Percentiles rank a stretch among this genome's conserved stretches.
These are phyloP conservation scores for Disparrhopalites patrizii DNA, from an alignment of 2,888 invertebrate species.

Conservation along the genomic window DNA sequence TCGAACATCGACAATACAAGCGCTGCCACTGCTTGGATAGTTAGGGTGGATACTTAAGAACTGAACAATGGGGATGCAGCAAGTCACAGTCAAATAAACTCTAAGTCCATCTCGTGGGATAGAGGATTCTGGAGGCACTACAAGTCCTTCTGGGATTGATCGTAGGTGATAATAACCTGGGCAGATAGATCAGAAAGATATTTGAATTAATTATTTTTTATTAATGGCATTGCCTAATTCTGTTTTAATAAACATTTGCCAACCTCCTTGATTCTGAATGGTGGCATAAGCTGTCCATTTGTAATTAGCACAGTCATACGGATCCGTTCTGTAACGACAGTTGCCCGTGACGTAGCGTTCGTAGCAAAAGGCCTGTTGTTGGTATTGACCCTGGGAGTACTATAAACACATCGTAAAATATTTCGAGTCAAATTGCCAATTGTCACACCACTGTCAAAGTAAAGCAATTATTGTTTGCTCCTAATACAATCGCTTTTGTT, in stretches of 20 bases:
- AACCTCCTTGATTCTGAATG: conserved; percentile 37
- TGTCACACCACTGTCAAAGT: too few relatives aligned
- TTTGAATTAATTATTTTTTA: too few relatives aligned
- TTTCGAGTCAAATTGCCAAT: too few relatives aligned
- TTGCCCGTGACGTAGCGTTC: conserved; percentile 46
- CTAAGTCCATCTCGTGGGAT: conserved; percentile 36
- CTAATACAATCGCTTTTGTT: too few relatives aligned
- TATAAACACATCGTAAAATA: too few relatives aligned
- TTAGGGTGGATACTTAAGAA: conserved; percentile 37
- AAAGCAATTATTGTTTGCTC: too few relatives aligned
- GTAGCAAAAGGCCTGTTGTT: conserved; percentile 36
- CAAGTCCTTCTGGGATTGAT: conserved; percentile 42
- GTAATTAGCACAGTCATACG: conserved; percentile 42
- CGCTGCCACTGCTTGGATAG: conserved; percentile 25
- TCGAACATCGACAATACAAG: conserved; percentile 45
- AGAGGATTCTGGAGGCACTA: conserved; percentile 31
- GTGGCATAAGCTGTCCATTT: conserved; percentile 48
- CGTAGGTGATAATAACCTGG: conserved; percentile 33
- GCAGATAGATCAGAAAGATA: too few relatives aligned
- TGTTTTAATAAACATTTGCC: too few relatives aligned
- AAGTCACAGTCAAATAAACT: conserved; percentile 42
- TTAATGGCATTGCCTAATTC: too few relatives aligned
- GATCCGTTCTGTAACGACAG: conserved; percentile 44
- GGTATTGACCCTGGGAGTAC: conserved; percentile 5
- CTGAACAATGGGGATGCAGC: conserved; percentile 45